Evolutionary conservation across 2,888 invertebrate species (phyloP).

Genomic region (Aethes cnicana): DNA sequence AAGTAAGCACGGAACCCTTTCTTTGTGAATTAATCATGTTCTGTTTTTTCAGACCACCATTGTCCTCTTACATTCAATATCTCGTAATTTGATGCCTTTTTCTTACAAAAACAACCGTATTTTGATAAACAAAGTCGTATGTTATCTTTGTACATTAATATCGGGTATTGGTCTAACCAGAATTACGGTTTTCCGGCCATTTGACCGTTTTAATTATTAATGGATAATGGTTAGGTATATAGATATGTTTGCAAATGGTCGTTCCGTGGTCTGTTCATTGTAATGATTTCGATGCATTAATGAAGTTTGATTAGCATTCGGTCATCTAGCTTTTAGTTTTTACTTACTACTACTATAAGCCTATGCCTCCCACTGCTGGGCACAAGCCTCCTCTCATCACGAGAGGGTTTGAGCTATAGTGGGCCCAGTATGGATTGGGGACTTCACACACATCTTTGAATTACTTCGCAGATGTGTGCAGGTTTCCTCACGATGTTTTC

Average conservation of each 20-base stretch:
- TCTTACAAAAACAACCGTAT: constrained; percentile 45
- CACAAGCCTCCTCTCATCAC: too few relatives aligned
- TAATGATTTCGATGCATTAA: too few relatives aligned
- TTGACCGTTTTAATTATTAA: background rate
- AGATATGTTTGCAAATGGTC: background rate
- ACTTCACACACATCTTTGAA: too few relatives aligned
- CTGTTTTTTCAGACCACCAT: constrained; percentile 13
- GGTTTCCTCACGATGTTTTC: too few relatives aligned
- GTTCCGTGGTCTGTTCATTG: too few relatives aligned
- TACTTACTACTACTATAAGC: too few relatives aligned
- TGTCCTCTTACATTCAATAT: constrained; percentile 30
- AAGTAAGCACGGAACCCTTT: background rate
- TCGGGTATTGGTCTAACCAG: constrained; percentile 3
- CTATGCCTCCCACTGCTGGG: too few relatives aligned
- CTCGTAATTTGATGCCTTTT: constrained; percentile 32
- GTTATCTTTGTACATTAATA: constrained; percentile 38
- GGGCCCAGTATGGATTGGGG: too few relatives aligned
- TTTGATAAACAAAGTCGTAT: constrained; percentile 41
- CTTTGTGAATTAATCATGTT: background rate
- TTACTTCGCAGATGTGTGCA: too few relatives aligned
- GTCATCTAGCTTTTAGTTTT: too few relatives aligned
- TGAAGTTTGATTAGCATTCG: too few relatives aligned
- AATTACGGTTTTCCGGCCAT: constrained; percentile 1
- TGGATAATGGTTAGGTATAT: background rate
- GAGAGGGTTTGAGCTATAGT: too few relatives aligned